Conservation (phyloP, 2,113 vertebrate genomes). For the Nothobranchius kuhntae region DNA sequence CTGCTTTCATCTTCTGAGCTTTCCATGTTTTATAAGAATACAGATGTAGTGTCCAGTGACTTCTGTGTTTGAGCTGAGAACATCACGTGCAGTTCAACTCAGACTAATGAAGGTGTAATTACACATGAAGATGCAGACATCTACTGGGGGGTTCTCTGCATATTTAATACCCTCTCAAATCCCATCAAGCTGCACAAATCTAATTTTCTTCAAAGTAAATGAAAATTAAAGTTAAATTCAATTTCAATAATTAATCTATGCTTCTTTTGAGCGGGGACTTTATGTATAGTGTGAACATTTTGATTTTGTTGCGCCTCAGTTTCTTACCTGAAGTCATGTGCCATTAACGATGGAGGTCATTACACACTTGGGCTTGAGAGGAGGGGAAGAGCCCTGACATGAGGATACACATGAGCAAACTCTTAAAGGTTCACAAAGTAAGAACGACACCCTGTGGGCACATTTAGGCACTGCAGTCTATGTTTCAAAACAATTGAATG, state of each 20-base stretch:
- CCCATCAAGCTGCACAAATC: slow-evolving; percentile 27
- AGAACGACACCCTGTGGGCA: no score
- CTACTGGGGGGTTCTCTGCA: slow-evolving; percentile 20
- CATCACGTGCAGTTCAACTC: slow-evolving; percentile 23
- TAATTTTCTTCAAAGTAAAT: slow-evolving; percentile 43
- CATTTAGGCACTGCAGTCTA: no score
- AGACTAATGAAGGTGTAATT: slow-evolving; percentile 38
- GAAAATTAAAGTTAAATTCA: slow-evolving; percentile 20
- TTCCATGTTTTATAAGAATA: neutral
- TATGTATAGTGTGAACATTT: neutral
- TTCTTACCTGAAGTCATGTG: neutral
- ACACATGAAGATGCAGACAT: slow-evolving; percentile 14
- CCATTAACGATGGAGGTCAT: neutral
- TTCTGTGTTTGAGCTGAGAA: neutral
- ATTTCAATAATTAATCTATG: slow-evolving; percentile 11
- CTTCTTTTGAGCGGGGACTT: slow-evolving; percentile 1
- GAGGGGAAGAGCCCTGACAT: no score
- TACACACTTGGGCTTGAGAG: neutral
- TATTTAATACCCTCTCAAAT: slow-evolving; percentile 26
- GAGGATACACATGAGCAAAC: no score
- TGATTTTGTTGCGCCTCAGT: slow-evolving; percentile 1
- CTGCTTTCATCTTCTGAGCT: slow-evolving; percentile 5
- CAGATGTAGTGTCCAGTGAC: neutral
- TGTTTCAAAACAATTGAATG: no score
- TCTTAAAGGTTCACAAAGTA: no score